phyloP scores from a whole-genome alignment of 2,797 vertebrate genomes.

The Allobates femoralis region DNA sequence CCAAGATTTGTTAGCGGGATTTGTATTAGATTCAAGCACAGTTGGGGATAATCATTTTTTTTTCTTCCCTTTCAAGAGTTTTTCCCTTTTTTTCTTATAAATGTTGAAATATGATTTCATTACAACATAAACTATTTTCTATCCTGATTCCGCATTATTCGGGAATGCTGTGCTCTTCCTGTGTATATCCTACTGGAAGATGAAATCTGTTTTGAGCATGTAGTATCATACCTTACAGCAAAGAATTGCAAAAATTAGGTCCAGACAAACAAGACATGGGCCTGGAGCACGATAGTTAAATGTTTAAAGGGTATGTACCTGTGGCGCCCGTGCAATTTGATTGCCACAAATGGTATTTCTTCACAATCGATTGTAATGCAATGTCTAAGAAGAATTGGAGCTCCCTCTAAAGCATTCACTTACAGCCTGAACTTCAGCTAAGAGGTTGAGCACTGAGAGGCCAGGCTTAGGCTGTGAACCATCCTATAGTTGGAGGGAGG shows the following conservation, averaged over 20 bases:
- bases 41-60: conserved; percentile 9
- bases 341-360: no score
- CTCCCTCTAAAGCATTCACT: no score
- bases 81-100: conserved; percentile 22
- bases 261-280: neutral
- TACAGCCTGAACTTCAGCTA: no score
- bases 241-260: no score
- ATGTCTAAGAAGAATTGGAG: no score
- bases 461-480: no score
- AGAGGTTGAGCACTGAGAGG: no score
- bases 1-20: conserved; percentile 41
- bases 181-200: neutral
- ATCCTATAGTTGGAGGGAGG: no score
- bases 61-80: neutral
- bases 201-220: neutral
- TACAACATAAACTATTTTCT: neutral
- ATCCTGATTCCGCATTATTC: neutral
- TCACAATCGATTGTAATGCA: no score
- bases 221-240: neutral
- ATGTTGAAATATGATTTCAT: conserved; percentile 4
- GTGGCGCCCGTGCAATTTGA: no score
- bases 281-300: no score
- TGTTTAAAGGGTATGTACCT: no score
- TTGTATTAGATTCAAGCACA: conserved; percentile 17
- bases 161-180: neutral